These are phyloP conservation scores for Propithecus deckenii DNA, from an alignment of 2,797 vertebrate genomes.

Conservation along the genomic window DNA sequence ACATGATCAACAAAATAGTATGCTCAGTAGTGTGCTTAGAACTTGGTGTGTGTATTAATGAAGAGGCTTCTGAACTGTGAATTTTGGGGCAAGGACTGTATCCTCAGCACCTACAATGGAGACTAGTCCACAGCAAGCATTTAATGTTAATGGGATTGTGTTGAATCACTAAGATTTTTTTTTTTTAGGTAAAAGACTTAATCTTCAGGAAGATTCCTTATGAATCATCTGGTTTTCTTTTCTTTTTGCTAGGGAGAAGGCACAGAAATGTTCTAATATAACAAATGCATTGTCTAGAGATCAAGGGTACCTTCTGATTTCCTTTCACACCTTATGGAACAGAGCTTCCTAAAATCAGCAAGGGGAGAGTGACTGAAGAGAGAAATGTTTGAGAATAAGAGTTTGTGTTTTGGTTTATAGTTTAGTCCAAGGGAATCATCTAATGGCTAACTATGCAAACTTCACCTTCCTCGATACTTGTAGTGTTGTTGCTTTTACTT, in stretches of 20 bases:
- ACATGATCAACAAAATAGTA: not conserved
- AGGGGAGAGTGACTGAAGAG: not conserved
- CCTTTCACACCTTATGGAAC: not conserved
- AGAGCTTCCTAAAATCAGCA: not conserved
- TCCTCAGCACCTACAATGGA: not conserved
- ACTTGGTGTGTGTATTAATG: not conserved
- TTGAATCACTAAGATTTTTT: not conserved
- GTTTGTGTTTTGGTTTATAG: not conserved
- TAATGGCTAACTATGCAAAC: not conserved
- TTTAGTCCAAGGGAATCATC: not conserved
- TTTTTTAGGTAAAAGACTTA: not conserved
- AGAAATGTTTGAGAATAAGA: not conserved
- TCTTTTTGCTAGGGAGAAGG: not conserved
- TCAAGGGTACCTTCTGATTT: not conserved
- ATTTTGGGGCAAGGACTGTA: not conserved
- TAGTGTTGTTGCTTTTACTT: not conserved
- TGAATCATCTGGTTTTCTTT: not conserved
- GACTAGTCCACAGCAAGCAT: not conserved
- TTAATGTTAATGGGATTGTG: not conserved
- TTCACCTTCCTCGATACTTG: not conserved
- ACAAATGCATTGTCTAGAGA: not conserved
- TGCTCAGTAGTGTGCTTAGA: not conserved
- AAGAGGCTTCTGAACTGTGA: not conserved
- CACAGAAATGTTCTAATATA: not conserved
- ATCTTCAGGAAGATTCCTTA: not conserved